These are phyloP conservation scores for Notarius quadriscutis DNA, from an alignment of 2,113 vertebrate species.

Conservation along the genomic window DNA sequence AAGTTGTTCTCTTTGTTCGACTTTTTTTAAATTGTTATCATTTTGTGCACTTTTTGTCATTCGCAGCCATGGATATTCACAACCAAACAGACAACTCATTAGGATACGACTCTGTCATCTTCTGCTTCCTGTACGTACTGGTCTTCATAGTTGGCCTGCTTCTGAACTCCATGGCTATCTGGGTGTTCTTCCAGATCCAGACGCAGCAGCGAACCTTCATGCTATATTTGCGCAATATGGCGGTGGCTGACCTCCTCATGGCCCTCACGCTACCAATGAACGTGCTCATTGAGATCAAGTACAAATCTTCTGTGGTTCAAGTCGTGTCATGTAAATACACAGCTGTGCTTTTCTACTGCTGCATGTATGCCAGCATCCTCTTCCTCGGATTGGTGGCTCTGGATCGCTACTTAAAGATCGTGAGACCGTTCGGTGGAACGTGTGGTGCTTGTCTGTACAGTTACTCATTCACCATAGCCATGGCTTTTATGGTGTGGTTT, in stretches of 20 bases:
- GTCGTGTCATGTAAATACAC: constrained; percentile 73
- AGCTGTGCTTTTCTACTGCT: constrained; percentile 75
- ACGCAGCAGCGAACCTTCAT: constrained; percentile 69
- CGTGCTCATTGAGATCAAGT: constrained; percentile 63
- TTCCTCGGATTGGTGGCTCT: constrained; percentile 77
- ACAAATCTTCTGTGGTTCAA: constrained; percentile 61
- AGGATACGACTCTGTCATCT: constrained; percentile 60
- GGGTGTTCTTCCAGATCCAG: constrained; percentile 83
- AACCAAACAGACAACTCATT: constrained; percentile 38
- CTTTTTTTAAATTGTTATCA: background rate
- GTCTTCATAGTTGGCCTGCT: constrained; percentile 77
- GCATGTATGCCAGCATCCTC: constrained; percentile 79
- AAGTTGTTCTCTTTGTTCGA: background rate
- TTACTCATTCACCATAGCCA: constrained; percentile 45
- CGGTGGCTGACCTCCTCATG: constrained; percentile 76
- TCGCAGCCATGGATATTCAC: constrained; percentile 3
- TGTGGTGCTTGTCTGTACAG: constrained; percentile 55
- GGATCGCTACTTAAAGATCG: constrained; percentile 78
- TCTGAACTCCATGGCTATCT: constrained; percentile 80
- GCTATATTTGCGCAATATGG: constrained; percentile 78
- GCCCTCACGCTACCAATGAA: constrained; percentile 72
- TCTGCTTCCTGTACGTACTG: constrained; percentile 72
- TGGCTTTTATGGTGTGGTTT: constrained; percentile 67
- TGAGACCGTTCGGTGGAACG: constrained; percentile 65
- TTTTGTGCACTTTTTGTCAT: background rate